These are phyloP conservation scores for Spheniscus humboldti DNA, from an alignment of 2,797 vertebrate species.

Conservation along the genomic window DNA sequence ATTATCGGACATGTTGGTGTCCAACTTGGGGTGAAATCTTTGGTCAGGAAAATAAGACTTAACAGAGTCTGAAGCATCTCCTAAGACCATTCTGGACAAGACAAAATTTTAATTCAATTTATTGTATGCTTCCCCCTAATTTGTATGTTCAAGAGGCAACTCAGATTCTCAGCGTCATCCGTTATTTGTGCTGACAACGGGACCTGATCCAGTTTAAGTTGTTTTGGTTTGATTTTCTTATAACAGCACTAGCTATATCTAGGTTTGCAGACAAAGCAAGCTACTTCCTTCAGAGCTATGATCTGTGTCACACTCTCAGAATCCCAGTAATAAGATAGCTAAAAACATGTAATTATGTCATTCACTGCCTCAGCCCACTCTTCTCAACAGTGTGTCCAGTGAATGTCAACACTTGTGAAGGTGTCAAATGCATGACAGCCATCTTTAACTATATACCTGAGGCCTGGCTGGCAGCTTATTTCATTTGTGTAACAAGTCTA, in stretches of 20 bases:
- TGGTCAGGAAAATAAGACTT: not conserved
- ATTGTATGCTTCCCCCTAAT: not conserved
- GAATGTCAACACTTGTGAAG: not conserved
- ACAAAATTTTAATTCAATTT: not conserved
- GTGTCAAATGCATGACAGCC: not conserved
- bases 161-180: not conserved
- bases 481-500: not conserved
- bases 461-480: not conserved
- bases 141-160: not conserved
- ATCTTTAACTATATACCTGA: not conserved
- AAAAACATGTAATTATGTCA: not conserved
- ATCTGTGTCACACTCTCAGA: not conserved
- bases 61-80: not conserved
- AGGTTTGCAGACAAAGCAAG: not conserved
- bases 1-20: not conserved
- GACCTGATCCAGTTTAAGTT: not conserved
- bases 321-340: not conserved
- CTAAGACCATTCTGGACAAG: not conserved
- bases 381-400: not conserved
- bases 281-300: not conserved
- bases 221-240: not conserved
- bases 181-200: not conserved
- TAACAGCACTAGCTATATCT: not conserved
- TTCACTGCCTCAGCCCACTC: not conserved
- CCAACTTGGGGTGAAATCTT: not conserved